Conservation (phyloP, 2,113 vertebrate species). For the Delphinus delphis region DNA sequence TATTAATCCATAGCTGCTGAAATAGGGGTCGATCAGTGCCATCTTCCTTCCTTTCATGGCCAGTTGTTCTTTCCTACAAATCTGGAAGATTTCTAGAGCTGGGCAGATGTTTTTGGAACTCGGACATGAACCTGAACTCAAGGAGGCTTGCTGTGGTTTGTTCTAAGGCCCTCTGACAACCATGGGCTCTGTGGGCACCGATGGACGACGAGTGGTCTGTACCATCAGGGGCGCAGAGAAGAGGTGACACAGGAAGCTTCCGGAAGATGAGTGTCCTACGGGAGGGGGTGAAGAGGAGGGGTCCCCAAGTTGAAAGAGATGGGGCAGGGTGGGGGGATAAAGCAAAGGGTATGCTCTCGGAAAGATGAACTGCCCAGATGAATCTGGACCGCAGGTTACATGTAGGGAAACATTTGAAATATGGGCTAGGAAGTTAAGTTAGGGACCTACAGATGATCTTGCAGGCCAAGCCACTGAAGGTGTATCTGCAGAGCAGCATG, state of each 20-base stretch:
- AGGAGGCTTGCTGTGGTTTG: background rate
- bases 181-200: background rate
- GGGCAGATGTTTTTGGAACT: background rate
- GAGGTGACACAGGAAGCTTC: background rate
- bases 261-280: background rate
- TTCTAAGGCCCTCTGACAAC: background rate
- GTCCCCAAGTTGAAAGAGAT: background rate
- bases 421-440: background rate
- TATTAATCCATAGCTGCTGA: background rate
- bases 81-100: background rate
- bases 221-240: rapidly evolving
- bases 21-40: background rate
- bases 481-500: background rate
- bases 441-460: background rate
- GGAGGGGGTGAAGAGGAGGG: background rate
- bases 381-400: background rate
- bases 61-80: background rate
- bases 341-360: background rate
- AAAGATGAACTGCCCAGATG: background rate
- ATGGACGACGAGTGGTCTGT: background rate
- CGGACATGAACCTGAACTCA: background rate
- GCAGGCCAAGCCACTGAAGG: background rate
- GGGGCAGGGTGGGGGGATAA: background rate
- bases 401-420: background rate
- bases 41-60: background rate